Base-by-base conservation (phyloP, 2,113 vertebrate species). In the Plecotus auritus region DNA sequence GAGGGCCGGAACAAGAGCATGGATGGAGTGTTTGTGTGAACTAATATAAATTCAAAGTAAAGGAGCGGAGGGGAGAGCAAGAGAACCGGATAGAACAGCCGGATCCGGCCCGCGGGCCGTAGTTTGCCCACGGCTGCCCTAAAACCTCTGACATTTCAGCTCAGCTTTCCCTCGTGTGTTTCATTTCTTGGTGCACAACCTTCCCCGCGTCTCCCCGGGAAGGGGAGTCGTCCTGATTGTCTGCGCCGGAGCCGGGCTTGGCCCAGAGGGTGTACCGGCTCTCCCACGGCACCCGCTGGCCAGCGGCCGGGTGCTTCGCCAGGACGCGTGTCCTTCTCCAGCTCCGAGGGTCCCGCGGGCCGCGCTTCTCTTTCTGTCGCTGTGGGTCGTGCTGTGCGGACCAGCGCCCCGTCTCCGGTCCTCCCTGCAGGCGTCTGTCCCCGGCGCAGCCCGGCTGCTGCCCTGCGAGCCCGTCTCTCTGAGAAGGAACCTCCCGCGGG, bases 251-350 rank as follows among this genome's bases (percentile, higher is more conserved):
- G 67, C 22, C 20, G 10, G 67, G 35, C 2, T 37, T 20, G 35
- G 35, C 3, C 3, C 66, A 14, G 32, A 2, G 0, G 32, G 3
- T 4, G 1, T n/a, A 5, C 35, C 20, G 20, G 67, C 18, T 35
- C 16, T 10, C 67, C 67, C 18, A 8, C 1, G 0, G 1, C 40
- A 0, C 10, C 0, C 1, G 32, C 73, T 22, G 8, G 1, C 6
- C 4, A 2, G 4, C 30, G 11, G 7, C 54, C 54, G 5, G 54
- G 18, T 8, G 54, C 8, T 59, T 26, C 56, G 22, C 56, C 56
- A 3, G 56, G 56, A 59, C 56, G 22, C 3, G 56, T 9, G 22
- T 59, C 23, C 0, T 14, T 45, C 81, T 49, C 54, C 7, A 7
- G 54, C 56, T 18, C 51, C 30, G 0, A 5, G 6, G 3, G 20